A percentile compares a stretch with the other conserved stretches of the same genome.
Evolutionary conservation across 2,888 invertebrate species (phyloP).

Genomic region (Drosophila atroscutellata): DNA sequence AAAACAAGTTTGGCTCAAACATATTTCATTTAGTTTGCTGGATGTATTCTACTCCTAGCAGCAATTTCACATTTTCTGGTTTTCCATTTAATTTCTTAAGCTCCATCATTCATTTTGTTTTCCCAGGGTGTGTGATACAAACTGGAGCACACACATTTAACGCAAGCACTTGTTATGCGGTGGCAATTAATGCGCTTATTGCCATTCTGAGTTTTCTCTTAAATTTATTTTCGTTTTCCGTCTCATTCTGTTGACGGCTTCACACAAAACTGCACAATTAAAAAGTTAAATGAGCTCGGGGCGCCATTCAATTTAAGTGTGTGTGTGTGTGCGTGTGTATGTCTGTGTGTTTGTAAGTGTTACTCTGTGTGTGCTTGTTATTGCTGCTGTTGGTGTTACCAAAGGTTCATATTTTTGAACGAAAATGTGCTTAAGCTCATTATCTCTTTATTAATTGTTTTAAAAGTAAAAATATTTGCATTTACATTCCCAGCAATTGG

Average conservation of each 20-base stretch:
- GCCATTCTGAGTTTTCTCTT: constrained; percentile 63
- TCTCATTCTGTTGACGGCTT: constrained; percentile 46
- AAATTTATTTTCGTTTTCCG: constrained; percentile 59
- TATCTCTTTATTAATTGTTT: constrained; percentile 64
- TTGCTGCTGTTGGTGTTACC: constrained; percentile 11
- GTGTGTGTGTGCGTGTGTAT: constrained; percentile 1
- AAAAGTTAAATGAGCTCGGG: constrained; percentile 76
- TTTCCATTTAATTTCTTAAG: not conserved
- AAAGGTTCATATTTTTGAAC: constrained; percentile 48
- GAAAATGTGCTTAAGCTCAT: constrained; percentile 51
- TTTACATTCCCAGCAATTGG: constrained; percentile 37
- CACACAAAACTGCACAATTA: constrained; percentile 74
- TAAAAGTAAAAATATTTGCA: constrained; percentile 36
- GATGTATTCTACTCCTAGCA: not conserved
- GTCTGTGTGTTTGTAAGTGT: not conserved
- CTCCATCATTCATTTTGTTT: not conserved
- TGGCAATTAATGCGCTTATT: constrained; percentile 74
- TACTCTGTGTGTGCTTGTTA: not conserved
- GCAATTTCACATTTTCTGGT: not conserved
- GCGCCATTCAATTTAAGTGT: constrained; percentile 48
- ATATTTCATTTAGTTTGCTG: not conserved
- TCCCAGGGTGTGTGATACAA: constrained; percentile 16
- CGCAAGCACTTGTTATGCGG: constrained; percentile 24
- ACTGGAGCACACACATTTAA: not conserved
- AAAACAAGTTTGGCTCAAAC: not conserved